phyloP scores from a whole-genome alignment of 2,113 vertebrate genomes.

The Gallinago undulata region DNA sequence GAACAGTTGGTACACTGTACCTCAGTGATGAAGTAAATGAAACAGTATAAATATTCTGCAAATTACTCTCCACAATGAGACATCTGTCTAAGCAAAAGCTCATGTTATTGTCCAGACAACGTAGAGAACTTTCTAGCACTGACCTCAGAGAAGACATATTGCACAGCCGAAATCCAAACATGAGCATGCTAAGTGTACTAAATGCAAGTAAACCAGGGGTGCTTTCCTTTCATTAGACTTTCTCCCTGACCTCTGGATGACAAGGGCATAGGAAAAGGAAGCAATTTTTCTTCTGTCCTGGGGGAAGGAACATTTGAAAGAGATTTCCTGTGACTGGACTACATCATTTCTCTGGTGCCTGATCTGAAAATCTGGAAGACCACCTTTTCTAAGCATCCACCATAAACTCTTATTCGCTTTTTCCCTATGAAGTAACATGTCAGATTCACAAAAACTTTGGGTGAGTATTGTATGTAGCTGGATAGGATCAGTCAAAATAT shows the following conservation, averaged over 20 bases:
- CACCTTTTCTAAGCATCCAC: background rate
- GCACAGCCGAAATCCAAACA: conserved; percentile 34
- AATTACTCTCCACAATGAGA: background rate
- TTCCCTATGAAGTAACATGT: background rate
- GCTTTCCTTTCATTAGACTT: conserved; percentile 54
- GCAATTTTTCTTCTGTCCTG: conserved; percentile 64
- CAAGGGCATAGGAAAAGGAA: conserved; percentile 67
- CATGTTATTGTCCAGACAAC: conserved; percentile 25
- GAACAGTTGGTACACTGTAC: background rate
- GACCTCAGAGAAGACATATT: conserved; percentile 9
- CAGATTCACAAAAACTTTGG: background rate
- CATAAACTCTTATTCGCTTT: background rate
- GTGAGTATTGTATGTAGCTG: background rate
- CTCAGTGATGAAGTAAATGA: background rate
- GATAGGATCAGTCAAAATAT: background rate
- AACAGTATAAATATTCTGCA: conserved; percentile 5
- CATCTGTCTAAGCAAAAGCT: background rate
- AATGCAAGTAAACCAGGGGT: conserved; percentile 34
- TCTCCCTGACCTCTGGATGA: conserved; percentile 47
- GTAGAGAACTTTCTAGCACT: background rate
- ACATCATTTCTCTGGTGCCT: conserved; percentile 33
- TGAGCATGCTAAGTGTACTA: background rate
- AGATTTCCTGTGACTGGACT: conserved; percentile 65
- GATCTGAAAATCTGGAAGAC: conserved; percentile 16
- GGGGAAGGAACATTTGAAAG: conserved; percentile 48